Evolutionary conservation across 1,140 invertebrate genomes (phyloP).

Genomic region (Drosophila albomicans): DNA sequence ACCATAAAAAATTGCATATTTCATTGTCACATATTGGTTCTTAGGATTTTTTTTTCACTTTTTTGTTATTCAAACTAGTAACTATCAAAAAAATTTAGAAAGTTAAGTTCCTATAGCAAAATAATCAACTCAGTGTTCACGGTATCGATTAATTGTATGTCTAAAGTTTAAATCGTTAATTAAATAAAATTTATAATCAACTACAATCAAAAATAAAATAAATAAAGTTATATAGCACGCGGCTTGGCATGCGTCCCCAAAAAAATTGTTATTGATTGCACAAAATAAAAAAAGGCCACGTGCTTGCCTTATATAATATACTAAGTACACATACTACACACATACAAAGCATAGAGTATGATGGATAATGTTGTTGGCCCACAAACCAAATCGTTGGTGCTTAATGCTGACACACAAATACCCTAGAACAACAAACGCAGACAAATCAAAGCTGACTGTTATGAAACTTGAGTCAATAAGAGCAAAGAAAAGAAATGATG

Average conservation of each 20-base stretch:
- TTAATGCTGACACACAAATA: constrained; percentile 23
- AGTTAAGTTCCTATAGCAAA: no score
- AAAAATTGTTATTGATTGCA: constrained; percentile 61
- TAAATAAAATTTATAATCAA: constrained; percentile 4
- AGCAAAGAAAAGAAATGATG: neutral
- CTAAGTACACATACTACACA: no score
- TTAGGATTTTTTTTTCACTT: no score
- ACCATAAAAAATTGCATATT: no score
- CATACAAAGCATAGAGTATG: neutral
- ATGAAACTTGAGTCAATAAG: neutral
- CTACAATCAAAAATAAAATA: constrained; percentile 10
- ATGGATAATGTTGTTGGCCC: constrained; percentile 5
- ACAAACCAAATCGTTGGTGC: constrained; percentile 4
- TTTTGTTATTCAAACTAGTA: no score
- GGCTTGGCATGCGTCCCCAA: constrained; percentile 31
- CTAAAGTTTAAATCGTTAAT: constrained; percentile 23
- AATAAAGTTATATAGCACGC: constrained; percentile 18
- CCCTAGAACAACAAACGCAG: neutral
- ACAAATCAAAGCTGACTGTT: neutral
- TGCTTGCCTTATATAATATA: constrained; percentile 45
- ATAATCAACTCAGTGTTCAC: no score
- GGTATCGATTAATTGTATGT: neutral
- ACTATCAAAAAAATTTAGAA: no score
- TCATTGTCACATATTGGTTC: no score
- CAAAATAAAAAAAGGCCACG: constrained; percentile 38